phyloP scores from a whole-genome alignment of 2,888 invertebrate genomes.

The Platerodrilus igneus region DNA sequence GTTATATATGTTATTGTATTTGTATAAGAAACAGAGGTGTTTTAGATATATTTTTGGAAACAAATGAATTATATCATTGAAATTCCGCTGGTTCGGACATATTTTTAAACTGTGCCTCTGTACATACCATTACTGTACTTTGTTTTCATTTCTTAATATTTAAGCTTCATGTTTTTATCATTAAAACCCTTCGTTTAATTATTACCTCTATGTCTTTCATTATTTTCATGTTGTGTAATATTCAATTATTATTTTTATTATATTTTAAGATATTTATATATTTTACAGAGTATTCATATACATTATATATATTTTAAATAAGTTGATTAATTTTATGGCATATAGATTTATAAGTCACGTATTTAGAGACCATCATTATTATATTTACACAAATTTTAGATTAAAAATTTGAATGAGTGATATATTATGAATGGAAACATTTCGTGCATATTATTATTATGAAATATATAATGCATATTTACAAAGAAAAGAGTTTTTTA shows the following conservation, averaged over 20 bases:
- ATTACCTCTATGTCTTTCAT: slow-evolving; percentile 40
- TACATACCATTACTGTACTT: slow-evolving; percentile 28
- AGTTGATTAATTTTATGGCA: slow-evolving; percentile 21
- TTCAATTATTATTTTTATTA: slow-evolving; percentile 27
- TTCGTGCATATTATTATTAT: slow-evolving; percentile 24
- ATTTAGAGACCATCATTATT: slow-evolving; percentile 22
- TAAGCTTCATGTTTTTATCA: slow-evolving; percentile 5
- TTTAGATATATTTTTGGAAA: slow-evolving; percentile 16
- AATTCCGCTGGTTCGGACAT: slow-evolving; percentile 18
- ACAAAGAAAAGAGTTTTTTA: not conserved
- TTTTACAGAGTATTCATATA: slow-evolving; percentile 48
- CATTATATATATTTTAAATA: slow-evolving; percentile 33
- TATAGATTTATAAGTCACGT: slow-evolving; percentile 19
- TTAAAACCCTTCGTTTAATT: slow-evolving; percentile 31
- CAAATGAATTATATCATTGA: slow-evolving; percentile 16
- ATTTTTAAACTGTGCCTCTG: slow-evolving; percentile 17
- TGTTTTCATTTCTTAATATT: slow-evolving; percentile 20
- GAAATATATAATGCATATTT: slow-evolving; percentile 15
- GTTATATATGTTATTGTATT: slow-evolving; percentile 15
- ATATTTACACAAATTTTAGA: slow-evolving; percentile 23
- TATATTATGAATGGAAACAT: slow-evolving; percentile 23
- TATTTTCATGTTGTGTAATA: slow-evolving; percentile 27
- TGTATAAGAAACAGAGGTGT: slow-evolving; percentile 15
- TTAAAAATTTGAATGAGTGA: slow-evolving; percentile 23
- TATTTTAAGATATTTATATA: slow-evolving; percentile 38